Percentiles rank a stretch among this genome's conserved stretches.
Conservation (phyloP, 2,888 invertebrate genomes). For the Acanthosoma haemorrhoidale region DNA sequence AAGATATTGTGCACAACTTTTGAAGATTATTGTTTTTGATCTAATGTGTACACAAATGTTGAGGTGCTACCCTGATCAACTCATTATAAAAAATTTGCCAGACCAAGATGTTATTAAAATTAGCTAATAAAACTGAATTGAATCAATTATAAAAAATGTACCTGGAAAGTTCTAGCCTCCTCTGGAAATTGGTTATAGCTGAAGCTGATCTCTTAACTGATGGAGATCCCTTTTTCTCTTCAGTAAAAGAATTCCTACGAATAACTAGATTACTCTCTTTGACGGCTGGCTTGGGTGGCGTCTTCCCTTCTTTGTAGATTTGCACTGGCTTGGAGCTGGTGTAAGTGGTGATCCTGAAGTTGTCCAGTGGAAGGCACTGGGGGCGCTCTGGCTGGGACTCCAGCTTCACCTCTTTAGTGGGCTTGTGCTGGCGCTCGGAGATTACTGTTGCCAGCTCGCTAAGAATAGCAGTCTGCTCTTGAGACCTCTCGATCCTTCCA, state of each 20-base stretch:
- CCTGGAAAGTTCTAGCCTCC: slow-evolving; percentile 21
- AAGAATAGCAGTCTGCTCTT: slow-evolving; percentile 18
- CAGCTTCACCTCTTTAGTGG: background rate
- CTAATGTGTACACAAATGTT: too few species aligned
- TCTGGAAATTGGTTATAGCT: slow-evolving; percentile 21
- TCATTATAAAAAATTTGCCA: too few species aligned
- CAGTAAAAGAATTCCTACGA: slow-evolving; percentile 20
- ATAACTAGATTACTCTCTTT: slow-evolving; percentile 4
- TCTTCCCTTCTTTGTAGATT: slow-evolving; percentile 39
- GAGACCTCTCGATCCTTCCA: slow-evolving; percentile 2
- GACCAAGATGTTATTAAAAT: too few species aligned
- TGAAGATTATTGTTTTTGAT: too few species aligned
- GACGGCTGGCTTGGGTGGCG: background rate
- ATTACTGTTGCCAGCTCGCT: slow-evolving; percentile 19
- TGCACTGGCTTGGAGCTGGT: slow-evolving; percentile 40
- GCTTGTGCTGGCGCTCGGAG: background rate
- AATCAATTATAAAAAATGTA: background rate
- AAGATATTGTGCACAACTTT: too few species aligned
- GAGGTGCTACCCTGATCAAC: too few species aligned
- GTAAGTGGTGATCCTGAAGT: slow-evolving; percentile 43
- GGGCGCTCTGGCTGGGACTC: background rate
- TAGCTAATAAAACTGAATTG: background rate
- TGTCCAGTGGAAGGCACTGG: slow-evolving; percentile 35
- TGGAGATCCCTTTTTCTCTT: slow-evolving; percentile 18
- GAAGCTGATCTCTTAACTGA: slow-evolving; percentile 24